These are phyloP conservation scores for Taphrorychus bicolor DNA, from an alignment of 2,888 invertebrate genomes.

Conservation along the genomic window DNA sequence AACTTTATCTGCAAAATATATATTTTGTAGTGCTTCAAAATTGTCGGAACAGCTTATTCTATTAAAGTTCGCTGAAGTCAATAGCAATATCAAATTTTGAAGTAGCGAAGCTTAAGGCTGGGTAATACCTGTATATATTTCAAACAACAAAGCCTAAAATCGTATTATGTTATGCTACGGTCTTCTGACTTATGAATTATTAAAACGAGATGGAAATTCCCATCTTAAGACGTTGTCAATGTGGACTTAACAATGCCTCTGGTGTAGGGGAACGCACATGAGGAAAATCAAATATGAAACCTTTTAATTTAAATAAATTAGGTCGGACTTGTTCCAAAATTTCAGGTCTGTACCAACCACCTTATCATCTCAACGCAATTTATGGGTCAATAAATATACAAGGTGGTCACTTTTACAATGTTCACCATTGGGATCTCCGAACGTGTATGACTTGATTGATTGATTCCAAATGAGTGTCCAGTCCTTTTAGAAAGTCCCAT, in stretches of 20 bases:
- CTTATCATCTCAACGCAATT: not conserved
- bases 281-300: not conserved
- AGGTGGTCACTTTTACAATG: too few species aligned
- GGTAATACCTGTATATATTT: not conserved
- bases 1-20: too few species aligned
- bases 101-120: too few species aligned
- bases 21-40: too few species aligned
- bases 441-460: too few species aligned
- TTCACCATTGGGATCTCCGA: too few species aligned
- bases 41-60: too few species aligned
- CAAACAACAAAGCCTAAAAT: not conserved
- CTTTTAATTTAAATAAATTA: not conserved
- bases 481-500: too few species aligned
- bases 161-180: not conserved
- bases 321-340: not conserved
- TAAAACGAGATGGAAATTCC: not conserved
- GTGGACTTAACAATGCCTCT: not conserved
- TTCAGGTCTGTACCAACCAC: not conserved
- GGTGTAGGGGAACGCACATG: not conserved
- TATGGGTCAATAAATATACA: not conserved
- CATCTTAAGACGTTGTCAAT: not conserved
- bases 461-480: too few species aligned
- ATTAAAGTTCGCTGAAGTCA: not conserved
- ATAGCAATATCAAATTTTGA: too few species aligned
- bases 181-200: not conserved